Base-by-base conservation (phyloP, 2,113 vertebrate species). In the Pomatorhinus ruficollis region DNA sequence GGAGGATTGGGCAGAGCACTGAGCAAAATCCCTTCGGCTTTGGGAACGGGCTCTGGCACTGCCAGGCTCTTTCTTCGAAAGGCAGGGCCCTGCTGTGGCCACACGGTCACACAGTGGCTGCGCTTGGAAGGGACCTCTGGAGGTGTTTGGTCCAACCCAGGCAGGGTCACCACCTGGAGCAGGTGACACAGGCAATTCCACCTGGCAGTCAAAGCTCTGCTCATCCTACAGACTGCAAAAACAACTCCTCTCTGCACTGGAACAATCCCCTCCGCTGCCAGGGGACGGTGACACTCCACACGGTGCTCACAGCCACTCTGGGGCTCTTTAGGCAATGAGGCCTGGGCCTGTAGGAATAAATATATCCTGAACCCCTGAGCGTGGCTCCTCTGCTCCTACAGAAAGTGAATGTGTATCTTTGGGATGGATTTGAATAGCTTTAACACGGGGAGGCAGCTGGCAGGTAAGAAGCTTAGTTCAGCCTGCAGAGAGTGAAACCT, bases 391-490 rank as follows among this genome's bases (percentile, higher is more conserved):
- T 37, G 78, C 74, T 76, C 75, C 90, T 21, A 1, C 1, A 87
- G 94, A 95, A 96, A 95, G 94, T 52, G 94, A 95, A 93, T 11
- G 14, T 45, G 69, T 15, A 8, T 50, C 84, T 50, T 4, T 14
- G 52, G 0, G 9, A 21, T 31, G 87, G 93, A 71, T 85, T 89
- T 78, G 44, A 24, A 14, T 0, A 35, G 94, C 72, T 84, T 91
- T 78, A 66, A 22, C 23, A 2, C 0, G 0, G 72, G 2, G 20
- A 78, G 54, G 72, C 87, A 91, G 95, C 64, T 92, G 91, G 72
- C 76, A 92, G 81, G 90, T 79, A 91, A 96, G 96, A 3, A 53
- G 95, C 79, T 93, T 91, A 93, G 60, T 5, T 52, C 44, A 33
- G 65, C 23, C 96, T 78, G 80, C 64, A 23, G 35, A 1, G 11